Percentiles rank a stretch among this genome's conserved stretches.
phyloP scores from a whole-genome alignment of 1,140 invertebrate genomes.

The Lanistes nyassanus region DNA sequence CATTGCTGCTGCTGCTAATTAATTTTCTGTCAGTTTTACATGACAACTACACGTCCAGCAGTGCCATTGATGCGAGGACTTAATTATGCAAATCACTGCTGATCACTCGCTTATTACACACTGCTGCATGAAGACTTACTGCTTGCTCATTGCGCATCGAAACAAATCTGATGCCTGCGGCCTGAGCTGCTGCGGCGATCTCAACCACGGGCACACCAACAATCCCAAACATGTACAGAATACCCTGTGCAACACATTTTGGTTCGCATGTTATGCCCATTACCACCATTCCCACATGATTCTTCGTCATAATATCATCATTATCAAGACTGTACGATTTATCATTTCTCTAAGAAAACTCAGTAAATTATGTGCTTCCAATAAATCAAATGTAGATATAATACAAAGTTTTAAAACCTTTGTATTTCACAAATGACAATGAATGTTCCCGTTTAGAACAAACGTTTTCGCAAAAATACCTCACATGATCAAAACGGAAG shows the following conservation, averaged over 20 bases:
- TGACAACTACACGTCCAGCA: background rate
- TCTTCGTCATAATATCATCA: background rate
- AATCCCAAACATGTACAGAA: constrained; percentile 96
- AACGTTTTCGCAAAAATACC: too few species aligned
- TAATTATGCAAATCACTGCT: background rate
- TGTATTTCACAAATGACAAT: too few species aligned
- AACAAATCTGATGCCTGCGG: constrained; percentile 88
- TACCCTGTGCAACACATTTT: constrained; percentile 73
- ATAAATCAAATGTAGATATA: background rate
- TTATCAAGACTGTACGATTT: background rate
- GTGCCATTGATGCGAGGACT: background rate
- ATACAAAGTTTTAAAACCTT: background rate
- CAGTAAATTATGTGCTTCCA: background rate
- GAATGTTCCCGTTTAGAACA: too few species aligned
- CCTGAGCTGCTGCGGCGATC: constrained; percentile 86
- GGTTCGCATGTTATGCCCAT: background rate
- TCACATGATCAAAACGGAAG: too few species aligned
- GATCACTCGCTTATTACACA: background rate
- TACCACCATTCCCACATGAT: too few species aligned
- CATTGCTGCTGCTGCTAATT: too few species aligned
- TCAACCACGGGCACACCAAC: constrained; percentile 96
- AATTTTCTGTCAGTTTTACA: background rate
- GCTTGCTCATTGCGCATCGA: constrained; percentile 98
- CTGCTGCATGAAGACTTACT: constrained; percentile 64
- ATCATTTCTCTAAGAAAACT: background rate